Base-by-base conservation (phyloP, 64 coral and sea anemone genomes). In the Porites lutea region DNA sequence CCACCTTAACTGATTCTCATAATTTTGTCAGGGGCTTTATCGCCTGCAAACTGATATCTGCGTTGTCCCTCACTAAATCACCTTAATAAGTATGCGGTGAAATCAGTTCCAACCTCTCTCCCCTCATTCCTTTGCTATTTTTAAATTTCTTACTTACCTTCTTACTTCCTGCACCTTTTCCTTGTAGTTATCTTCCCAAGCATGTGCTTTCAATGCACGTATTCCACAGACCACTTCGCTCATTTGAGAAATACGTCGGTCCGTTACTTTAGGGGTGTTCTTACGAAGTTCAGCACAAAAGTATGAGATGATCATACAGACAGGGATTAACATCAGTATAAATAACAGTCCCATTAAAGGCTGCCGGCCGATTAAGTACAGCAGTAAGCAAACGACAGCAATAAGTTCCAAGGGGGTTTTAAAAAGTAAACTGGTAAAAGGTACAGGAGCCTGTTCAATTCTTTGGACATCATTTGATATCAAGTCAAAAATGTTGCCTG, bases 161-260 rank as follows among this genome's bases (percentile, higher is more conserved):
- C 89, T 82, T 4, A 91, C n/a, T 47, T 91, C 71, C 9, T 82
- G 16, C 14, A 91, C 50, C 49, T 72, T 71, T 11, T 91, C 78
- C 50, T 23, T 6, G 23, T 91, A 82, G 49, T 12, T 68, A 1
- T 72, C 16, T 62, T 91, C 89, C 89, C 53, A 91, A 49, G 89
- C 74, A n/a, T 82, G 70, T 52, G 70, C 73, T 66, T 91, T 91
- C 15, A 91, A 27, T 16, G 89, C 80, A 47, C 89, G 89, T 14
- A 91, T 91, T 15, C 89, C 89, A 72, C 48, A 44, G 22, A 91
- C 23, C 3, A 91, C 49, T 16, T 91, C 89, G 57, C 47, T 91
- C 67, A 82, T 82, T 2, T 82, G 51, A 4, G 78, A 91, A 11
- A 91, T 72, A 14, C 89, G 89, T 21, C 59, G 89, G 5, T 91